phyloP scores from a whole-genome alignment of 2,888 invertebrate genomes.

The Cenopis cana region DNA sequence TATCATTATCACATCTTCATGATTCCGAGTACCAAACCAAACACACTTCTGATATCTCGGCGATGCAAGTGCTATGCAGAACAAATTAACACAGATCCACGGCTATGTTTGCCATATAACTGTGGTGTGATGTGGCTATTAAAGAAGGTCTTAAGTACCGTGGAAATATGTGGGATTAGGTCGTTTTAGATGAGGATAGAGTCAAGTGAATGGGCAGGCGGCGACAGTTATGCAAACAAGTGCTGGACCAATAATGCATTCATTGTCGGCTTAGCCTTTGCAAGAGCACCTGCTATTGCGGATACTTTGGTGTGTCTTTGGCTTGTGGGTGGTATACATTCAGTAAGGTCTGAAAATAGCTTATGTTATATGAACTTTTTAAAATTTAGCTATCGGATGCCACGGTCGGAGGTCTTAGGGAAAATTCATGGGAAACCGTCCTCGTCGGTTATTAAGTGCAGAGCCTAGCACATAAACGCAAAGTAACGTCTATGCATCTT shows the following conservation, averaged over 20 bases:
- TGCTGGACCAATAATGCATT: slow-evolving; percentile 78
- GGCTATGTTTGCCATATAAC: slow-evolving; percentile 74
- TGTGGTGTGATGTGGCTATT: slow-evolving; percentile 59
- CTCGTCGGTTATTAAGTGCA: too few relatives aligned
- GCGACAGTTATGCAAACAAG: slow-evolving; percentile 81
- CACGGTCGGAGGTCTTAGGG: too few relatives aligned
- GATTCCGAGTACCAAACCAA: slow-evolving; percentile 44
- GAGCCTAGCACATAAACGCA: too few relatives aligned
- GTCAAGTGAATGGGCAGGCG: slow-evolving; percentile 76
- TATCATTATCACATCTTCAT: slow-evolving; percentile 37
- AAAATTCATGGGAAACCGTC: too few relatives aligned
- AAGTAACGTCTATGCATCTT: too few relatives aligned
- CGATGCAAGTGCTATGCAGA: slow-evolving; percentile 72
- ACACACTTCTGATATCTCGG: slow-evolving; percentile 61
- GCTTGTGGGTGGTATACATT: slow-evolving; percentile 18
- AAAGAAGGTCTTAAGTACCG: slow-evolving; percentile 16
- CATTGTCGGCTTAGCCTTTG: slow-evolving; percentile 71
- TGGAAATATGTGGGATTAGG: not conserved
- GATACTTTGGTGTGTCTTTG: slow-evolving; percentile 52
- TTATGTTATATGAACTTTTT: not conserved
- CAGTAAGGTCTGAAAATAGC: not conserved
- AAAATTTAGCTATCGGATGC: too few relatives aligned
- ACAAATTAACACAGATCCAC: slow-evolving; percentile 80
- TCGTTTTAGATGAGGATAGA: slow-evolving; percentile 42
- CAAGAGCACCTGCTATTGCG: slow-evolving; percentile 69